Evolutionary conservation across 2,888 invertebrate species (phyloP), one percentile per base, ranked within the genome.

Genomic region (Anorthoa munda): DNA sequence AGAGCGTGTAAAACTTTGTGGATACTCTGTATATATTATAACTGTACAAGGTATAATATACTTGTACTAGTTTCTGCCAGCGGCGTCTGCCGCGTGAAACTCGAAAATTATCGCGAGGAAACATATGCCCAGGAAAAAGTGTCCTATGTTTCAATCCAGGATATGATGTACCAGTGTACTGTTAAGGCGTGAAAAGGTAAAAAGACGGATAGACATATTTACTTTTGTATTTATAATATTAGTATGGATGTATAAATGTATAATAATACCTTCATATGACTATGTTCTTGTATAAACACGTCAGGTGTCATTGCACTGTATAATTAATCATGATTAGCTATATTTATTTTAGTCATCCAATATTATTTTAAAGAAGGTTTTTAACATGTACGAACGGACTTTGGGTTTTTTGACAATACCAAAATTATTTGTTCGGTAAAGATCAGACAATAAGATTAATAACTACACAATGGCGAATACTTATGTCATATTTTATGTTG

Each of bases 351-450:
- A 66, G 80, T 21, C 83, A 67, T 79, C 66, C 80, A 82, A 82
- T 83, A 83, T 83, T 82, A 82, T 83, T 82, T 83, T 75, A 83
- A 82, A 82, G 75, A 56, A 65, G 72, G 75, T 82, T 83, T 71
- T 83, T 75, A 79, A 73, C 70, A 23, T 75, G 71, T 80, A 60
- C 81, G 48, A 70, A 70, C 64, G 26, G 61, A 66, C 72, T 82
- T 83, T 81, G 75, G 75, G 70, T 71, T 83, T 81, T 76, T 83
- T 45, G 61, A 79, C 75, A 68, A 79, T 68, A 61, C 60, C 31
- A 50, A 75, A 68, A 81, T 81, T 51, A 81, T 83, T 83, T 80
- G 2, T 83, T 83, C 81, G 81, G 83, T 55, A 63, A 82, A 81
- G 65, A 79, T 81, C 83, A 79, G 18, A 81, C 70, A 75, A 71